Evolutionary conservation across 1,140 invertebrate genomes (phyloP), one percentile per base, ranked within the genome.

Genomic region (Tetramorium simillimum): DNA sequence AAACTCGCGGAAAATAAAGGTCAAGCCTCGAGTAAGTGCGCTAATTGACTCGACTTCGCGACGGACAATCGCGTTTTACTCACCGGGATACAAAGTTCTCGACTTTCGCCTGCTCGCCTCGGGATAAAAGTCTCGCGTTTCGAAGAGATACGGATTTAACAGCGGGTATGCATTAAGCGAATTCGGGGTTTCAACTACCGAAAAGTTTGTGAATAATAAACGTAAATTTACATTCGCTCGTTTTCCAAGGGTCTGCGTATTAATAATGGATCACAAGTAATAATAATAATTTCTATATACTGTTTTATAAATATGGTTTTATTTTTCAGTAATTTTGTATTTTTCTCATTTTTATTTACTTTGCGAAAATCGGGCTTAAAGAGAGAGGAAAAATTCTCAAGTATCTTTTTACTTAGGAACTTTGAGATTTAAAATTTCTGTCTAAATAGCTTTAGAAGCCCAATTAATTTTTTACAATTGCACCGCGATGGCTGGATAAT

Each of bases 1-100:
- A 82, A 82, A 82, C 37, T 82, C 40, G 24, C 67, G 7, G 24
- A 60, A 82, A 82, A 82, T 82, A 82, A 72, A 82, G 65, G 78
- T 82, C 65, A 69, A 82, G 80, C 40, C 51, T 56, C 21, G 51
- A 82, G 67, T 73, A 58, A 82, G 37, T 58, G 40, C 69, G 40
- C 67, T 82, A 82, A 82, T 82, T 82, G 67, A 82, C 69, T 40
- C 21, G 67, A 58, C 51, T 82, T 46, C 7, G 40, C 24, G 40
- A 82, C 40, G 53, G 18, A 82, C 80, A 82, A 81, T 82, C 67
- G 24, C 24, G 7, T 56, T 73, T 43, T 73, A 58, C 37, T 82
- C 24, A 28, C 51, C 3, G 12, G 80, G 43, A 73, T 18, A 78
- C 43, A 37, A 72, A 73, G 18, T 82, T 82, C 24, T 73, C 51